These are phyloP conservation scores for Adelges cooleyi DNA, from an alignment of 1,140 invertebrate genomes.

Conservation along the genomic window DNA sequence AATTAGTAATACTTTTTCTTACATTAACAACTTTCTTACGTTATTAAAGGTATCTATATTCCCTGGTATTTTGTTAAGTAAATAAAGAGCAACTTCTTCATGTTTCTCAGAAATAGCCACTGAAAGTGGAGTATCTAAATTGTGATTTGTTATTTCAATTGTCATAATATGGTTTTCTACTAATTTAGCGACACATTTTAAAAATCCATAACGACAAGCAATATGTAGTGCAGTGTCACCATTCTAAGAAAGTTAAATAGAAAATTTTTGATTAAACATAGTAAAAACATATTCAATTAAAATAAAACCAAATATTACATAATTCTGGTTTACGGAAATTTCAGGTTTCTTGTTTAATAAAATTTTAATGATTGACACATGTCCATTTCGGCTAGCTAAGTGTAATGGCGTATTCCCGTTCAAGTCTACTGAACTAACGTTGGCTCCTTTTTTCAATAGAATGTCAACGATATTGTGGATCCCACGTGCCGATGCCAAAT, in stretches of 20 bases:
- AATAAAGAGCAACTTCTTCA: background rate
- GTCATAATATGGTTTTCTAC: background rate
- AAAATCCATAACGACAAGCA: constrained; percentile 3
- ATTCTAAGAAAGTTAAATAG: background rate
- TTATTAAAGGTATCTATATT: constrained; percentile 2
- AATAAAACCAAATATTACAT: background rate
- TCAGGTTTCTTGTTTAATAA: background rate
- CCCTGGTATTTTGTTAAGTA: background rate
- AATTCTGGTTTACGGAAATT: background rate
- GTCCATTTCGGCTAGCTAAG: background rate
- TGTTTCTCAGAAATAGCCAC: constrained; percentile 16
- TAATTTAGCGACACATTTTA: constrained; percentile 18
- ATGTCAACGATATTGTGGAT: background rate
- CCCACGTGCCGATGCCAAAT: background rate
- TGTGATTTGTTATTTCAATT: background rate
- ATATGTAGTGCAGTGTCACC: constrained; percentile 16
- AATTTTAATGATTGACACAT: background rate
- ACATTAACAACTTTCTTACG: background rate
- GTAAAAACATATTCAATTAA: background rate
- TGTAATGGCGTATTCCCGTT: constrained; percentile 18
- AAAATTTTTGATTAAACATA: background rate
- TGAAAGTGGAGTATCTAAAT: background rate
- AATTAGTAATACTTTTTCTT: too few species aligned
- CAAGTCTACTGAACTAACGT: background rate
- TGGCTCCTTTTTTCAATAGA: background rate